A percentile compares a stretch with the other conserved stretches of the same genome.
Evolutionary conservation across 2,113 vertebrate genomes (phyloP).

Genomic region (Saimiri boliviensis): DNA sequence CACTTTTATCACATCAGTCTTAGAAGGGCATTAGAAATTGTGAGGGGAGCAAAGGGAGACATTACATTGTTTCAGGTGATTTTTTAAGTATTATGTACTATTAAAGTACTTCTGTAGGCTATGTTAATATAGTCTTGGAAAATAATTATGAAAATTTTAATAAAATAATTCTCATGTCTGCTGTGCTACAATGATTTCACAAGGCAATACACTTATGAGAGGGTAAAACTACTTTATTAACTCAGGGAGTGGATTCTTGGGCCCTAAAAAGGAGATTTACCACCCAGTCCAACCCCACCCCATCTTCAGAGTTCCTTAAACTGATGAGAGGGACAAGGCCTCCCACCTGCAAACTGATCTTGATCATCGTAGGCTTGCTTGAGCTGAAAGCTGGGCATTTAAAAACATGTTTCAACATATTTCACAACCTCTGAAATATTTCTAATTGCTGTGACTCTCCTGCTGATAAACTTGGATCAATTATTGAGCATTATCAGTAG

Average conservation of each 20-base stretch:
- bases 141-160: slow-evolving; percentile 9
- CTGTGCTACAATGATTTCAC: background rate
- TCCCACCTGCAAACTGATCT: background rate
- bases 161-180: background rate
- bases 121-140: background rate
- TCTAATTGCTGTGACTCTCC: background rate
- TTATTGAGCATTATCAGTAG: background rate
- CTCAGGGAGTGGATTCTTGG: background rate
- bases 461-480: background rate
- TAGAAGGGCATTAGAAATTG: background rate
- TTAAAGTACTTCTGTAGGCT: background rate
- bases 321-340: background rate
- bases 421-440: background rate
- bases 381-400: background rate
- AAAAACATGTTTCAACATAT: background rate
- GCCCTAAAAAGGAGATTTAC: background rate
- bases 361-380: background rate
- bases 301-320: background rate
- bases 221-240: background rate
- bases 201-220: background rate
- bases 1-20: background rate
- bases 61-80: background rate
- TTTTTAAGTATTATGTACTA: background rate
- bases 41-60: background rate
- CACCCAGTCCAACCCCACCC: fast-evolving